Conservation (phyloP, 2,797 vertebrate genomes). For the Coregonus ussuriensis region DNA sequence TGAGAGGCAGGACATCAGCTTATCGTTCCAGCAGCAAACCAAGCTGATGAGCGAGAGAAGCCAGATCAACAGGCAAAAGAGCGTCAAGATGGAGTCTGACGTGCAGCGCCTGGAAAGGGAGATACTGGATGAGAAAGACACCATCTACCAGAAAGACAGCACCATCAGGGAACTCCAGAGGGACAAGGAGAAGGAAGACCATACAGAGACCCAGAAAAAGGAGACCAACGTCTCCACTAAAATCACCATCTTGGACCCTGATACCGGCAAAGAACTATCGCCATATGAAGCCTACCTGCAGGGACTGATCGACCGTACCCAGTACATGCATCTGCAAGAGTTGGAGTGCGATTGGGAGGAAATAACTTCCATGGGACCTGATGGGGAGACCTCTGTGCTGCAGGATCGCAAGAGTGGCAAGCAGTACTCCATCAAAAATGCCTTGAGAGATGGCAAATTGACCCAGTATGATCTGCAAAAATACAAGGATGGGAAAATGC, state of each 20-base stretch:
- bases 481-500: conserved; percentile 86
- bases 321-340: conserved; percentile 93
- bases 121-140: conserved; percentile 90
- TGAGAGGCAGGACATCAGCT: conserved; percentile 79
- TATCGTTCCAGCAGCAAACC: conserved; percentile 85
- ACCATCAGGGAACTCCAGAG: conserved; percentile 81
- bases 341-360: conserved; percentile 99
- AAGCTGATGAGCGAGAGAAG: conserved; percentile 83
- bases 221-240: conserved; percentile 95
- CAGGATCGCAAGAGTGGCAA: conserved; percentile 95
- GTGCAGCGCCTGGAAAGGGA: conserved; percentile 83
- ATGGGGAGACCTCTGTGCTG: conserved; percentile 86
- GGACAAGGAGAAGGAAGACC: conserved; percentile 83
- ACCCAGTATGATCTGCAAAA: conserved; percentile 83
- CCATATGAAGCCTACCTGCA: conserved; percentile 91
- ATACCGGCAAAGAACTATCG: conserved; percentile 94
- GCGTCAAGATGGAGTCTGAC: conserved; percentile 83
- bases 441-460: conserved; percentile 82
- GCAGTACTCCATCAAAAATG: conserved; percentile 91
- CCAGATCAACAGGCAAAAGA: conserved; percentile 82
- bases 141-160: conserved; percentile 85
- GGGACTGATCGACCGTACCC: conserved; percentile 88
- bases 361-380: conserved; percentile 84
- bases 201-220: conserved; percentile 84
- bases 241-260: conserved; percentile 95